Conservation (phyloP, 2,797 vertebrate genomes). For the Brotogeris chrysoptera region DNA sequence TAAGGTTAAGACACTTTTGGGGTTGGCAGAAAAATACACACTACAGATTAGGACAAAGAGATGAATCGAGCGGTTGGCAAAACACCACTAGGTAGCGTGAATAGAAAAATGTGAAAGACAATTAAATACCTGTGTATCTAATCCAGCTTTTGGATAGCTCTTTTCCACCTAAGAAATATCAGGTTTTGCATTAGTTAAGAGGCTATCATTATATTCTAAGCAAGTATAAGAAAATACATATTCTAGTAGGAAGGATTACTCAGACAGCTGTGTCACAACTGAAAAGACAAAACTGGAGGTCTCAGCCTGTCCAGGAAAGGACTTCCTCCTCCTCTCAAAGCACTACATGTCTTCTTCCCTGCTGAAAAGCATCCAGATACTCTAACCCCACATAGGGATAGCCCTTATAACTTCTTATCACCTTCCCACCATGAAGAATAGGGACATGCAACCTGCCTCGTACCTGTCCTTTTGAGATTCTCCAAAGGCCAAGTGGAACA, state of each 20-base stretch:
- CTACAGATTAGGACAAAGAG: neutral
- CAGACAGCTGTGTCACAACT: neutral
- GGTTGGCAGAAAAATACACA: neutral
- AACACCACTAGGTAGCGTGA: neutral
- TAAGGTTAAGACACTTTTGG: neutral
- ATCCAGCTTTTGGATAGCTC: neutral
- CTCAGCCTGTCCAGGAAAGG: neutral
- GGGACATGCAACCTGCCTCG: rapidly evolving
- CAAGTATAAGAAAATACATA: neutral
- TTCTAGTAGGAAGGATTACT: neutral
- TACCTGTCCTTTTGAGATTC: neutral
- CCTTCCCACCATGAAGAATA: neutral
- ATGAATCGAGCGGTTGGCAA: neutral
- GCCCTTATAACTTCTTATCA: neutral
- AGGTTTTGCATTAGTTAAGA: neutral
- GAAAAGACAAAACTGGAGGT: neutral
- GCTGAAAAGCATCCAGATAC: neutral
- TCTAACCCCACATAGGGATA: neutral
- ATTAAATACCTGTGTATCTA: neutral
- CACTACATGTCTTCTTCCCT: neutral
- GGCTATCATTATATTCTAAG: neutral
- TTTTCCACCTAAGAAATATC: neutral
- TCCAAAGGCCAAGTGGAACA: neutral
- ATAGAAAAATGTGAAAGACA: neutral
- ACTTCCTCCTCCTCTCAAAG: neutral